phyloP scores from a whole-genome alignment of 1,140 invertebrate genomes.

The Bilobella aurantiaca region DNA sequence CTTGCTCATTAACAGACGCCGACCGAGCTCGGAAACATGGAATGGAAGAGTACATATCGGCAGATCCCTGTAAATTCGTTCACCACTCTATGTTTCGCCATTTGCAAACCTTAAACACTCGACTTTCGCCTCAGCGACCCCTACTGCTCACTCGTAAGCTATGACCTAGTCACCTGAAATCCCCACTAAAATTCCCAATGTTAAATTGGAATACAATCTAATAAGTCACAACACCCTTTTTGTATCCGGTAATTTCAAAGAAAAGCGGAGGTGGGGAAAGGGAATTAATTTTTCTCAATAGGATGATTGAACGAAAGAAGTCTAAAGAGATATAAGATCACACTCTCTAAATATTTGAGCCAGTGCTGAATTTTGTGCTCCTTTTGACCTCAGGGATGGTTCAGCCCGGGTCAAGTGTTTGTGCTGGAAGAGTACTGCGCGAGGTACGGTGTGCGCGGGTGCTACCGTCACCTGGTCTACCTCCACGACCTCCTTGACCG shows the following conservation, averaged over 20 bases:
- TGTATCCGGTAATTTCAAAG: no score
- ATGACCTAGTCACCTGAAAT: no score
- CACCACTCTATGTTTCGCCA: slow-evolving; percentile 84
- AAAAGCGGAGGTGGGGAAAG: no score
- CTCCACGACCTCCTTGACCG: slow-evolving; percentile 90
- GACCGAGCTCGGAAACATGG: slow-evolving; percentile 95
- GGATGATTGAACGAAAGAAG: no score
- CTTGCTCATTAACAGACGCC: slow-evolving; percentile 57
- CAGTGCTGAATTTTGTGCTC: slow-evolving; percentile 23
- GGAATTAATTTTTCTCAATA: no score
- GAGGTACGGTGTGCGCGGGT: slow-evolving; percentile 90
- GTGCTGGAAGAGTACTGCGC: slow-evolving; percentile 98
- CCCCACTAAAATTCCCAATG: no score
- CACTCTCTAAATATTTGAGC: no score
- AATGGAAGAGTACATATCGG: slow-evolving; percentile 97
- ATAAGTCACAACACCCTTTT: no score
- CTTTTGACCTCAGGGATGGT: slow-evolving; percentile 72
- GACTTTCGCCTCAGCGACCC: slow-evolving; percentile 94
- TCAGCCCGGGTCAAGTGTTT: slow-evolving; percentile 96
- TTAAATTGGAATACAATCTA: no score
- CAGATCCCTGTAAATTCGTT: slow-evolving; percentile 93
- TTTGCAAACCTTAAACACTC: slow-evolving; percentile 80
- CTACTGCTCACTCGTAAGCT: slow-evolving; percentile 83
- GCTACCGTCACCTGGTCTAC: slow-evolving; percentile 91
- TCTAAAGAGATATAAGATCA: no score